Base-by-base conservation (phyloP, 1,140 invertebrate genomes). In the Adelges cooleyi region DNA sequence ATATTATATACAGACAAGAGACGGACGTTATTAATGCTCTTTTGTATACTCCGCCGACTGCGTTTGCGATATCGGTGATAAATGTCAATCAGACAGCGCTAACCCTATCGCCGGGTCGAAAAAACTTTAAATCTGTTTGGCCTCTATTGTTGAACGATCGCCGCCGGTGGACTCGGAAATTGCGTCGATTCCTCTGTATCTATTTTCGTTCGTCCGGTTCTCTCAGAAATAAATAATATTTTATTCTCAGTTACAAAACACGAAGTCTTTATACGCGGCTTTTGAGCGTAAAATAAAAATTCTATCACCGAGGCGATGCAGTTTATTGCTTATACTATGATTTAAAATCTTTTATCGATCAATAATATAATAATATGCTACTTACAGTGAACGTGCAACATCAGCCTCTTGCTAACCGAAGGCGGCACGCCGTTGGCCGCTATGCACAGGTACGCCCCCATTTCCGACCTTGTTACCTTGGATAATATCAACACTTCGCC, bases 401-500 rank as follows among this genome's bases (percentile, higher is more conserved):
- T 82, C 70, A 91, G 87, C 69, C 88, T 80, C 75, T 91, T 90
- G 76, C 86, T 89, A 70, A 90, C 84, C 48, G 86, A 81, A 22
- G 88, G 88, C 27, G 86, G 86, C 15, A 90, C 86, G 44, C 86
- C 86, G 73, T 90, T 90, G 67, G 74, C 77, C 5, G 80, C 81
- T 73, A 90, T 86, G 75, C 89, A 90, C 67, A 90, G 78, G 72
- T 90, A 91, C 65, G 84, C 85, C 66, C 87, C 87, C 89, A 92
- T 92, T 75, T 92, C 88, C 42, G 84, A 86, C 65, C 89, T 79
- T 33, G 85, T 89, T 70, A 92, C 85, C 75, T 88, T 89, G 22
- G 84, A 81, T 69, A 92, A 77, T 65, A 80, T 82, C 68, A 89
- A 77, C 68, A 86, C 80, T 74, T 90, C 87, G 1, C 87, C 87